Percentiles rank a stretch among this genome's conserved stretches.
Evolutionary conservation across 2,797 vertebrate species (phyloP).

Genomic region (Macroramphosus scolopax): DNA sequence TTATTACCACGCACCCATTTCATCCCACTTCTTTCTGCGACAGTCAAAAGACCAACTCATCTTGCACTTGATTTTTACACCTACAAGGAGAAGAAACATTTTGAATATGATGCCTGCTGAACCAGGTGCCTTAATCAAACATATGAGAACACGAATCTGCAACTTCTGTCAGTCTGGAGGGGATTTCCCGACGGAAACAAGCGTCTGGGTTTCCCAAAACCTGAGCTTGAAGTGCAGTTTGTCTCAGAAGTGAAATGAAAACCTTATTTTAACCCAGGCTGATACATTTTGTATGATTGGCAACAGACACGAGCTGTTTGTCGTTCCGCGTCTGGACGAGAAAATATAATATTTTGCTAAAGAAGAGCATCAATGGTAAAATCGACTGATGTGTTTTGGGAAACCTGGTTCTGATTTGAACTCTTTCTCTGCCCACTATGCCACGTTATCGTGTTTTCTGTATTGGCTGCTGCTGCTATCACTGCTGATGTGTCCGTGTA

Average conservation of each 20-base stretch:
- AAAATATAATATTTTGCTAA: slow-evolving; percentile 18
- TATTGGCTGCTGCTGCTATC: slow-evolving; percentile 69
- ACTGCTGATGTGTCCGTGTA: slow-evolving; percentile 53
- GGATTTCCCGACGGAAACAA: slow-evolving; percentile 58
- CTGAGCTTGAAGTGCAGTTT: slow-evolving; percentile 29
- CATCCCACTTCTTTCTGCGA: slow-evolving; percentile 19
- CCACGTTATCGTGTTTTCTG: slow-evolving; percentile 66
- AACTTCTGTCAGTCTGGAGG: slow-evolving; percentile 71
- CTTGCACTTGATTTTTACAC: slow-evolving; percentile 75
- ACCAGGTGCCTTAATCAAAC: slow-evolving; percentile 84
- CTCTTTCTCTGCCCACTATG: slow-evolving; percentile 77
- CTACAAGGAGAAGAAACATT: slow-evolving; percentile 49
- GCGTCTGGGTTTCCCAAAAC: slow-evolving; percentile 67
- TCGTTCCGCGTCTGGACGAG: slow-evolving; percentile 5
- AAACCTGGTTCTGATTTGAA: slow-evolving; percentile 63
- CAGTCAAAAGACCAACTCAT: slow-evolving; percentile 56
- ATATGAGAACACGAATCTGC: slow-evolving; percentile 72
- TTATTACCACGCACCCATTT: slow-evolving; percentile 23
- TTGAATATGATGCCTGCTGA: slow-evolving; percentile 81
- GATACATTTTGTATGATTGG: slow-evolving; percentile 33
- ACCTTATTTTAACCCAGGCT: slow-evolving; percentile 25
- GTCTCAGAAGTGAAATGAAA: slow-evolving; percentile 16
- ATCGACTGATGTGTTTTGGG: slow-evolving; percentile 56
- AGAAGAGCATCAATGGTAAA: too few species aligned
- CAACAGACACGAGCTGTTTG: slow-evolving; percentile 10